Percentiles rank a stretch among this genome's conserved stretches.
phyloP scores from a whole-genome alignment of 2,888 invertebrate species.

The Zeuzera pyrina region DNA sequence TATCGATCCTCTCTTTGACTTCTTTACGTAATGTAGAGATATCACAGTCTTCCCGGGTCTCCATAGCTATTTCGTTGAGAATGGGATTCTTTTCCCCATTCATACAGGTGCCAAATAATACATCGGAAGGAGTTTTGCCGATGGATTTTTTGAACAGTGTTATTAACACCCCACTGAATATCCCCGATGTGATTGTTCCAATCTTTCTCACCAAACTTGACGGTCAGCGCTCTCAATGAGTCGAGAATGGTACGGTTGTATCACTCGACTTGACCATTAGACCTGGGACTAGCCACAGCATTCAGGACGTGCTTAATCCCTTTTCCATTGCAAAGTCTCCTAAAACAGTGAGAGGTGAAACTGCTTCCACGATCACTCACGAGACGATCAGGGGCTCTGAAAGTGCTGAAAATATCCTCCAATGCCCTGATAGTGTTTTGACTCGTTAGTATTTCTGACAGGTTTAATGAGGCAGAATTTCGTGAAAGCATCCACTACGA shows the following conservation, averaged over 20 bases:
- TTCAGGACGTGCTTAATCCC: background rate
- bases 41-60: too few species aligned
- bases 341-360: background rate
- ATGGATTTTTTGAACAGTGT: background rate
- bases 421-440: slow-evolving; percentile 4
- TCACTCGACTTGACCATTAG: slow-evolving; percentile 17
- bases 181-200: background rate
- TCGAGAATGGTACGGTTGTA: slow-evolving; percentile 25
- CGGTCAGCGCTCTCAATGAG: slow-evolving; percentile 14
- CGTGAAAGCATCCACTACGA: slow-evolving; percentile 11
- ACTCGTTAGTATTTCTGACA: slow-evolving; percentile 20
- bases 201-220: background rate
- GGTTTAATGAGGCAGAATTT: slow-evolving; percentile 29
- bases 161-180: slow-evolving; percentile 1
- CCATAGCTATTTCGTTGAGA: slow-evolving; percentile 1
- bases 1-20: too few species aligned
- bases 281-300: slow-evolving; percentile 1
- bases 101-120: background rate
- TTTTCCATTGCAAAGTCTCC: background rate
- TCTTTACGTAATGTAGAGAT: too few species aligned
- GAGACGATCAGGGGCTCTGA: background rate
- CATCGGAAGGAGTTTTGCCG: slow-evolving; percentile 1
- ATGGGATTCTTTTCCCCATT: slow-evolving; percentile 1
- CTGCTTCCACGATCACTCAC: background rate
- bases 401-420: slow-evolving; percentile 10